Evolutionary conservation across 2,888 invertebrate genomes (phyloP).

Genomic region (Microctonus aethiopoides): DNA sequence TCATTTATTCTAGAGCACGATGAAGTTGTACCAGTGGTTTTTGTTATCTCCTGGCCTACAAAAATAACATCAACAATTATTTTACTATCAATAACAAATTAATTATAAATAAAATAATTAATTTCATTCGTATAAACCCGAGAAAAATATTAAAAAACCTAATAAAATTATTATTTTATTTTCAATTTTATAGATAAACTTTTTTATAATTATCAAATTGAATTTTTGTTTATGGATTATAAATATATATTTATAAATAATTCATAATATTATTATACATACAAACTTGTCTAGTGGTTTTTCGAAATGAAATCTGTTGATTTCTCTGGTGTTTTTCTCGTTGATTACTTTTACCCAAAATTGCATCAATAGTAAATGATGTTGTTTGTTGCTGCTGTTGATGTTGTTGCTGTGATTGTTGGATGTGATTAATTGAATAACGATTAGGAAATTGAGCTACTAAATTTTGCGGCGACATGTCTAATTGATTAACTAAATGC

Average conservation of each 20-base stretch:
- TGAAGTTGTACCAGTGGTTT: slow-evolving; percentile 67
- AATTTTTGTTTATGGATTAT: no score
- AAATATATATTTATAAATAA: no score
- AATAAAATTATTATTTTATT: no score
- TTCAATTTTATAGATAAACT: no score
- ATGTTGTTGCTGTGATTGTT: slow-evolving; percentile 49
- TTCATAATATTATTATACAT: slow-evolving; percentile 29
- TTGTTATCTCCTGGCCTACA: slow-evolving; percentile 63
- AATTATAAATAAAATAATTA: slow-evolving; percentile 52
- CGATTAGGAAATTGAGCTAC: slow-evolving; percentile 47
- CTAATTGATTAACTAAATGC: slow-evolving; percentile 46
- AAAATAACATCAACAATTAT: slow-evolving; percentile 21
- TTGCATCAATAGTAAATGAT: slow-evolving; percentile 90
- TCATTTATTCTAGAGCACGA: slow-evolving; percentile 46
- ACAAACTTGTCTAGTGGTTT: slow-evolving; percentile 44
- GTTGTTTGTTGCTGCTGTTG: slow-evolving; percentile 70
- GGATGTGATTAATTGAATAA: slow-evolving; percentile 53
- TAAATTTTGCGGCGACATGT: slow-evolving; percentile 49
- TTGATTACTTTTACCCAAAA: slow-evolving; percentile 76
- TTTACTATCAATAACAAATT: slow-evolving; percentile 12
- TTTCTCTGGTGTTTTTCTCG: slow-evolving; percentile 58
- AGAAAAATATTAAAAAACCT: no score
- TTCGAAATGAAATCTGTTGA: slow-evolving; percentile 57
- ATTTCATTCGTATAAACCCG: no score
- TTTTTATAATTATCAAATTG: no score